Conservation (phyloP, 2,888 invertebrate species). For the Caradrina clavipalpis region DNA sequence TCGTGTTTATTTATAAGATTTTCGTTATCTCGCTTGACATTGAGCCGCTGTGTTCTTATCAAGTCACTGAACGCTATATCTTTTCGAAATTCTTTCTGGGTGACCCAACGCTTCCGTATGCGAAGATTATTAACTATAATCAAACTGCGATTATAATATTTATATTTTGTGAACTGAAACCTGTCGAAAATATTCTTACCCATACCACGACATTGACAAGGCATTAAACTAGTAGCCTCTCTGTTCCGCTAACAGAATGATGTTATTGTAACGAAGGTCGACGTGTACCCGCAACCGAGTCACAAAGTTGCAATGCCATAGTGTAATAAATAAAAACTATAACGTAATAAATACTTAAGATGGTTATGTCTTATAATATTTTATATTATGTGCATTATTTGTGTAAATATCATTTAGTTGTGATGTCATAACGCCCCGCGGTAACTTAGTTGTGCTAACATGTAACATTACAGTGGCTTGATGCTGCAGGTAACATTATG, state of each 20-base stretch:
- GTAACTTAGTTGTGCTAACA: constrained; percentile 45
- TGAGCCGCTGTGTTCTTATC: constrained; percentile 39
- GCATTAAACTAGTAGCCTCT: constrained; percentile 40
- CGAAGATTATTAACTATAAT: constrained; percentile 41
- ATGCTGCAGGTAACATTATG: constrained; percentile 40
- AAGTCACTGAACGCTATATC: constrained; percentile 43
- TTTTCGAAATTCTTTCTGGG: constrained; percentile 38
- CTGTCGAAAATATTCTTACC: constrained; percentile 45
- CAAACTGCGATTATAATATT: constrained; percentile 55
- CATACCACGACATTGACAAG: constrained; percentile 46
- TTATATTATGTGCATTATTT: constrained; percentile 83
- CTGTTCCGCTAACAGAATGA: constrained; percentile 54
- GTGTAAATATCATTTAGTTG: constrained; percentile 84
- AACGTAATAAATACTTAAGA: constrained; percentile 82
- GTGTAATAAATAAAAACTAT: constrained; percentile 77
- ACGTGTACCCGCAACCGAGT: constrained; percentile 81
- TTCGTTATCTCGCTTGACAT: constrained; percentile 35
- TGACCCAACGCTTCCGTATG: constrained; percentile 38
- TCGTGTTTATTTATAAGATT: constrained; percentile 39
- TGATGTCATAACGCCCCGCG: constrained; percentile 44
- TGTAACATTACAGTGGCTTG: constrained; percentile 47
- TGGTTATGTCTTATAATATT: constrained; percentile 82
- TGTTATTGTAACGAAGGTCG: constrained; percentile 64
- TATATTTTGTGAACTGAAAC: constrained; percentile 41
- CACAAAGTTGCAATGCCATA: constrained; percentile 89